Evolutionary conservation across 2,797 vertebrate species (phyloP).

Genomic region (Pseudopleuronectes americanus): DNA sequence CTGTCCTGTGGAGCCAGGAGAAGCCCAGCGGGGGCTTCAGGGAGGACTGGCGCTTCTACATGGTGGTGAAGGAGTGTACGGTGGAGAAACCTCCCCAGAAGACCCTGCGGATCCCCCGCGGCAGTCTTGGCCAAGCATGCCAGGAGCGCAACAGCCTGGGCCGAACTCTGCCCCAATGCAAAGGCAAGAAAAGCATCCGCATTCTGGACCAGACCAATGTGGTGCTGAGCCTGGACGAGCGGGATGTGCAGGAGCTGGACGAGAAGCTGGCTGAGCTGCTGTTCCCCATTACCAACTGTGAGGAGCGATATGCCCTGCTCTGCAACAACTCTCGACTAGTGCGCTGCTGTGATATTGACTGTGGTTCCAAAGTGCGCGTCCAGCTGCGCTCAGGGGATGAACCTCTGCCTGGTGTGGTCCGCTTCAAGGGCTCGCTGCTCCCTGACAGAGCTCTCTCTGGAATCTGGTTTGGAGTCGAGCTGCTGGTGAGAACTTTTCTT

Average conservation of each 20-base stretch:
- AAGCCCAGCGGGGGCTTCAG: constrained; percentile 92
- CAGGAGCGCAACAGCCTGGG: constrained; percentile 94
- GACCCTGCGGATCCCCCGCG: constrained; percentile 92
- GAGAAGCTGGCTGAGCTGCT: constrained; percentile 95
- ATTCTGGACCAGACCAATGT: constrained; percentile 95
- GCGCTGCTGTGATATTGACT: constrained; percentile 91
- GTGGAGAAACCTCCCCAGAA: constrained; percentile 95
- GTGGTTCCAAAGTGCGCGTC: constrained; percentile 93
- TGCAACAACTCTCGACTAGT: constrained; percentile 89
- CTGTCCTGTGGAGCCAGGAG: constrained; percentile 96
- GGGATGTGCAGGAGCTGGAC: constrained; percentile 92
- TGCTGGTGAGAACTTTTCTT: constrained; percentile 88
- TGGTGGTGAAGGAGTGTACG: constrained; percentile 94
- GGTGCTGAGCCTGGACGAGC: constrained; percentile 92
- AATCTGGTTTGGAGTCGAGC: constrained; percentile 97
- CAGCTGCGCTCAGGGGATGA: constrained; percentile 94
- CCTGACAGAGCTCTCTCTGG: constrained; percentile 93
- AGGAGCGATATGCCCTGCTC: constrained; percentile 93
- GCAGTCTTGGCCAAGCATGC: constrained; percentile 94
- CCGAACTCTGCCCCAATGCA: constrained; percentile 89
- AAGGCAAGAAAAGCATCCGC: constrained; percentile 95
- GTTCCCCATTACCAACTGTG: constrained; percentile 97
- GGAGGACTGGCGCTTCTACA: constrained; percentile 96
- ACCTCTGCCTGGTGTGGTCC: constrained; percentile 94
- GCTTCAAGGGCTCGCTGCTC: constrained; percentile 94